Percentiles rank a stretch among this genome's conserved stretches.
Evolutionary conservation across 2,888 invertebrate species (phyloP).

Genomic region (Meiosimyza platycephala): DNA sequence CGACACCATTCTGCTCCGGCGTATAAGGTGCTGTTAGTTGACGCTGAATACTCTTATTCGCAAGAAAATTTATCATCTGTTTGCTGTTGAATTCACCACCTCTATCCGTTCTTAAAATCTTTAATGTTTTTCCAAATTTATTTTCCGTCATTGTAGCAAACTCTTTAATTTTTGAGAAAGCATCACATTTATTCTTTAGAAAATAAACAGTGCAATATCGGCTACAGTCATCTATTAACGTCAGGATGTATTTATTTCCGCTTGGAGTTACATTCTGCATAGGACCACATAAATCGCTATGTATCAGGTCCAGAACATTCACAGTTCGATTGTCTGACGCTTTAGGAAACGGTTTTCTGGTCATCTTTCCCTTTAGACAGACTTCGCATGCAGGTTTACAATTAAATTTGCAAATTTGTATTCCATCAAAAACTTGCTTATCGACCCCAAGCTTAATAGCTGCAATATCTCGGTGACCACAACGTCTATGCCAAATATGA

Average conservation of each 20-base stretch:
- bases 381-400: too few relatives aligned
- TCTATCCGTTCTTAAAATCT: background rate
- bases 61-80: background rate
- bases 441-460: too few relatives aligned
- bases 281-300: slow-evolving; percentile 21
- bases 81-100: slow-evolving; percentile 12
- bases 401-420: too few relatives aligned
- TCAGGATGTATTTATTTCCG: slow-evolving; percentile 7
- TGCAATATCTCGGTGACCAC: too few relatives aligned
- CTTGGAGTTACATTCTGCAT: slow-evolving; percentile 14
- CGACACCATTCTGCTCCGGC: slow-evolving; percentile 27
- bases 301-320: slow-evolving; percentile 12
- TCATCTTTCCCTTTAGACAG: background rate
- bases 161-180: slow-evolving; percentile 12
- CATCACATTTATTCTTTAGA: too few relatives aligned
- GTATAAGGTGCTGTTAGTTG: slow-evolving; percentile 27
- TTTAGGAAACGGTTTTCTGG: slow-evolving; percentile 14
- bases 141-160: slow-evolving; percentile 7
- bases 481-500: too few relatives aligned
- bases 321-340: background rate
- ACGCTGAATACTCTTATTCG: background rate
- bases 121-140: background rate
- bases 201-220: too few relatives aligned
- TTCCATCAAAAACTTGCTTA: too few relatives aligned
- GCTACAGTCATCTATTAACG: too few relatives aligned